Evolutionary conservation across 2,888 invertebrate genomes (phyloP), one percentile per base, ranked within the genome.

Genomic region (Azorinus chamasolen): DNA sequence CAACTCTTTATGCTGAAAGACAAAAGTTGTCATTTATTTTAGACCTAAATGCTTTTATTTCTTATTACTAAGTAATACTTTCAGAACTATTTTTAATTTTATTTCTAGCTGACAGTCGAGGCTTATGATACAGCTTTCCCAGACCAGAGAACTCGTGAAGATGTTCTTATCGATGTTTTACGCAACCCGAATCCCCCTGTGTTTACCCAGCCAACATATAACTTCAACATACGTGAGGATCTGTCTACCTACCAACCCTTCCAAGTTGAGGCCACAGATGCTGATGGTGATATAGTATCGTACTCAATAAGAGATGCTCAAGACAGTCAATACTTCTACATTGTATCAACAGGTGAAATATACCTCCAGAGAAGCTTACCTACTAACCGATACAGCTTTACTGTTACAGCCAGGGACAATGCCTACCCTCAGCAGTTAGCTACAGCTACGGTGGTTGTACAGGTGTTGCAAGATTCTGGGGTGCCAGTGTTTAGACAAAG

Each of bases 181-280:
- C 74, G 87, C 16, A 89, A 89, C 68, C 88, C 86, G 20, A 79
- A 76, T 51, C 39, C 75, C 8, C 89, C 89, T 8, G 20, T 78
- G 10, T 88, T 87, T 61, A 8, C 25, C 1, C 50, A 79, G 10
- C 53, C 59, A 2, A 55, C 76, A 41, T 86, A 88, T 63, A 18
- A 32, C 6, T 27, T 32, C n/a, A 83, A 77, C 8, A 76, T 91
- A n/a, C 66, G 79, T 16, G 88, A 90, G 68, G 88, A 90, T 70
- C 83, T 68, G 4, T 77, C 72, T 22, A 65, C 62, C 1, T 95
- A 95, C 24, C 93, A 94, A 39, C 96, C 97, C 0, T 95, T 98
- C 39, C 93, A 94, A 18, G 95, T 98, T 14, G 59, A 53, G 3
- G 88, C 88, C 22, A 75, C 63, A 0, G 88, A 88, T 72, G 53